phyloP scores from a whole-genome alignment of 2,113 vertebrate species.

The Silurus meridionalis region DNA sequence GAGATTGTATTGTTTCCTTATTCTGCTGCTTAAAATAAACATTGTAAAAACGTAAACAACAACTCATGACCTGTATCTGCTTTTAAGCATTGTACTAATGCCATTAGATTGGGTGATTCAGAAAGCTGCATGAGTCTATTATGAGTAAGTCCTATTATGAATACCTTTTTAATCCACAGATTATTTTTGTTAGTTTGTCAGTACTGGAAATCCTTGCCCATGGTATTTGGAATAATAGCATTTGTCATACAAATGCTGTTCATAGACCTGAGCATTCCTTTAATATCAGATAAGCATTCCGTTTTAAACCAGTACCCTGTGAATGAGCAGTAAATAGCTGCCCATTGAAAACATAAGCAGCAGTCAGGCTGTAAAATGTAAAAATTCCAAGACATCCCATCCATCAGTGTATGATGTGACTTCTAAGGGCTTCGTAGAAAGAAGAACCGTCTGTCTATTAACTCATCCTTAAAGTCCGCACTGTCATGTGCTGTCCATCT shows the following conservation, averaged over 20 bases:
- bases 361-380: constrained; percentile 36
- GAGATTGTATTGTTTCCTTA: background rate
- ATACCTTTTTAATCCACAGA: background rate
- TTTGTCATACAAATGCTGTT: background rate
- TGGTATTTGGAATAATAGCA: background rate
- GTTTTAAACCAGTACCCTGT: constrained; percentile 40
- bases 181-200: background rate
- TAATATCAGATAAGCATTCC: constrained; percentile 33
- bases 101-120: background rate
- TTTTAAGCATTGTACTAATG: background rate
- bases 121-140: background rate
- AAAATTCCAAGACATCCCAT: constrained; percentile 40
- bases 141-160: background rate
- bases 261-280: background rate
- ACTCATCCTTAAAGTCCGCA: constrained; percentile 46
- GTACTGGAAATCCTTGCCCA: background rate
- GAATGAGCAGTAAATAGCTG: constrained; percentile 32
- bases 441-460: constrained; percentile 48
- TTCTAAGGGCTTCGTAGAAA: constrained; percentile 40
- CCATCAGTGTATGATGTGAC: constrained; percentile 37
- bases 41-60: too few species aligned
- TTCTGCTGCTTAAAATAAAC: background rate
- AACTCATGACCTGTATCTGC: background rate
- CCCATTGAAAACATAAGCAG: constrained; percentile 34
- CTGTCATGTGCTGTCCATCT: constrained; percentile 42